Evolutionary conservation across 2,888 invertebrate species (phyloP).

Genomic region (Drosophila affinis): DNA sequence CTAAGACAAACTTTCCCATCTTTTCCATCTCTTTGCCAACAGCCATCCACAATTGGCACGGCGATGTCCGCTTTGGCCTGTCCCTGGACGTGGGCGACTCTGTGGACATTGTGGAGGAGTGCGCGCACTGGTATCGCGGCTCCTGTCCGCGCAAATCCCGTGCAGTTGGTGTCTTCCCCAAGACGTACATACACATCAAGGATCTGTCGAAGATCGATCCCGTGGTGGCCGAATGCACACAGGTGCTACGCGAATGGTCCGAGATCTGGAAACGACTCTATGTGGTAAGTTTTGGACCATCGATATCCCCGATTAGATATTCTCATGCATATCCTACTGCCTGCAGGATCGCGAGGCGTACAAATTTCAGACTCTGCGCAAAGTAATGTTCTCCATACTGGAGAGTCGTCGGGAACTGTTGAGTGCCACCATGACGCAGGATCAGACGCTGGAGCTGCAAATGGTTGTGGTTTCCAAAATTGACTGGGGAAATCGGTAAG

Average conservation of each 20-base stretch:
- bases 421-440: constrained; percentile 94
- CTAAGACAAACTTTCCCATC: constrained; percentile 19
- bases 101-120: constrained; percentile 96
- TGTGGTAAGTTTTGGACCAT: constrained; percentile 87
- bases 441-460: constrained; percentile 94
- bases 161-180: constrained; percentile 89
- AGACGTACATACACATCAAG: constrained; percentile 92
- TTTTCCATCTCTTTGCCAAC: constrained; percentile 13
- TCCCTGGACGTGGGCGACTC: constrained; percentile 96
- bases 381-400: constrained; percentile 95
- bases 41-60: constrained; percentile 95
- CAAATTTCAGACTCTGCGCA: constrained; percentile 92
- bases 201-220: constrained; percentile 95
- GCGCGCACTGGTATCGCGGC: constrained; percentile 92
- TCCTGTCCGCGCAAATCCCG: constrained; percentile 91
- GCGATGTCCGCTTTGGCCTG: constrained; percentile 91
- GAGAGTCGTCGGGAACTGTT: constrained; percentile 93
- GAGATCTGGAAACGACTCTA: constrained; percentile 95
- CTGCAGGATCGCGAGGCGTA: constrained; percentile 91
- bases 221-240: constrained; percentile 94
- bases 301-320: neutral
- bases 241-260: constrained; percentile 96
- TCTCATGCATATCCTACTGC: neutral
- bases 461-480: constrained; percentile 94
- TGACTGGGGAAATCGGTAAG: constrained; percentile 98